Percentiles rank a stretch among this genome's conserved stretches.
Evolutionary conservation across 1,140 invertebrate genomes (phyloP).

Genomic region (Anoplolepis gracilipes): DNA sequence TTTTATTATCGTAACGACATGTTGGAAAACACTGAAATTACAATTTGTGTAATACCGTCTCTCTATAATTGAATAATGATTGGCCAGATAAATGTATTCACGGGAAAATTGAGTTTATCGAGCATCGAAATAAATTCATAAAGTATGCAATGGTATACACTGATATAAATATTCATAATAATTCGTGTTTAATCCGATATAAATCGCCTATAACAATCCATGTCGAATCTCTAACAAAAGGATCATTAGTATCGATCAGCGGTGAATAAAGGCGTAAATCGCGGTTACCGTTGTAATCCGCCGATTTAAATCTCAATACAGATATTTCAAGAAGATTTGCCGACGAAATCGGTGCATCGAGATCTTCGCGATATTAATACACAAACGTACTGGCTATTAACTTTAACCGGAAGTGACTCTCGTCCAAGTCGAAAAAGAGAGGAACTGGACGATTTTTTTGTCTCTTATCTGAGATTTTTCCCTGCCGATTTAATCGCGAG

Average conservation of each 20-base stretch:
- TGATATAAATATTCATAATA: constrained; percentile 61
- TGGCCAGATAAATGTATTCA: constrained; percentile 49
- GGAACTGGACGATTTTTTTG: constrained; percentile 56
- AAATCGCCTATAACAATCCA: constrained; percentile 13
- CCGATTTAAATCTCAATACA: neutral
- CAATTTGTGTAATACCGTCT: constrained; percentile 52
- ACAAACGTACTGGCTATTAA: neutral
- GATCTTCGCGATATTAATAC: neutral
- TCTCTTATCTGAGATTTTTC: constrained; percentile 61
- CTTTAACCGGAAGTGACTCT: constrained; percentile 30
- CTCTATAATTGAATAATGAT: constrained; percentile 58
- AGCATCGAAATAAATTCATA: constrained; percentile 53
- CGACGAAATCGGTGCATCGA: neutral
- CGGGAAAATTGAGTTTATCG: constrained; percentile 58
- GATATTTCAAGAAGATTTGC: neutral
- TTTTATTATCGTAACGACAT: constrained; percentile 1
- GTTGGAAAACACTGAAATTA: constrained; percentile 48
- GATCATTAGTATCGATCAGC: constrained; percentile 39
- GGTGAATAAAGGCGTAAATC: constrained; percentile 35
- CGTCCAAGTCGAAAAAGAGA: neutral
- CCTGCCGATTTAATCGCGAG: constrained; percentile 70
- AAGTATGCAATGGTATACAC: constrained; percentile 3
- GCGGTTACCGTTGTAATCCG: neutral
- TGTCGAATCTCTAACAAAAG: constrained; percentile 25
- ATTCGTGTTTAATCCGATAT: constrained; percentile 38